A percentile compares a stretch with the other conserved stretches of the same genome.
Conservation (phyloP, 2,888 invertebrate genomes). For the Drosophila atroscutellata region DNA sequence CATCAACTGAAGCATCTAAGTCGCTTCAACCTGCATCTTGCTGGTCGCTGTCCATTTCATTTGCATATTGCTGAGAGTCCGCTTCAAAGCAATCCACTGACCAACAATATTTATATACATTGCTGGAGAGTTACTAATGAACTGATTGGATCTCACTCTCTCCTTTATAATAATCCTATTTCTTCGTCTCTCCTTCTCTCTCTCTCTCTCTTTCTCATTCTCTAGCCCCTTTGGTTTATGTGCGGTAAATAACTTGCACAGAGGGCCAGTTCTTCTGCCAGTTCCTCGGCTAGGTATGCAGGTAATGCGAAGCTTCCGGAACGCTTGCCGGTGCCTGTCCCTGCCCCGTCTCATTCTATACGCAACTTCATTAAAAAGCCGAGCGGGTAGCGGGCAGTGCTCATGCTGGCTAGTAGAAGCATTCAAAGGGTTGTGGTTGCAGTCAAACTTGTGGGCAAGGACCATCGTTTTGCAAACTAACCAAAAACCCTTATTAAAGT, state of each 20-base stretch:
- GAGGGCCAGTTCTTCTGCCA: constrained; percentile 5
- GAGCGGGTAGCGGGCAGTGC: constrained; percentile 1
- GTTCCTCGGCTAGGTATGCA: constrained; percentile 51
- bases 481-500: constrained; percentile 77
- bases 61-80: constrained; percentile 32
- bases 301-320: constrained; percentile 68
- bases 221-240: constrained; percentile 46
- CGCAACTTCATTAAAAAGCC: constrained; percentile 70
- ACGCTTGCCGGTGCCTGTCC: constrained; percentile 12
- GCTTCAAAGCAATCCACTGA: constrained; percentile 8
- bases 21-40: constrained; percentile 24
- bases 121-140: constrained; percentile 62
- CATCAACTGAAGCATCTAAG: constrained; percentile 21
- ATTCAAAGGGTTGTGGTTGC: constrained; percentile 46
- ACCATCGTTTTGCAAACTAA: constrained; percentile 49
- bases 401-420: constrained; percentile 5
- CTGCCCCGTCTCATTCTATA: constrained; percentile 24
- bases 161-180: background rate
- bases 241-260: constrained; percentile 65
- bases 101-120: constrained; percentile 30
- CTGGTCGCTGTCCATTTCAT: constrained; percentile 28
- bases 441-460: constrained; percentile 54
- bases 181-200: background rate
- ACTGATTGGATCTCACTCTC: constrained; percentile 46
- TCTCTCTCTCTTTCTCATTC: background rate